Evolutionary conservation across 1,140 invertebrate genomes (phyloP).

Genomic region (Heliothis subflexa): DNA sequence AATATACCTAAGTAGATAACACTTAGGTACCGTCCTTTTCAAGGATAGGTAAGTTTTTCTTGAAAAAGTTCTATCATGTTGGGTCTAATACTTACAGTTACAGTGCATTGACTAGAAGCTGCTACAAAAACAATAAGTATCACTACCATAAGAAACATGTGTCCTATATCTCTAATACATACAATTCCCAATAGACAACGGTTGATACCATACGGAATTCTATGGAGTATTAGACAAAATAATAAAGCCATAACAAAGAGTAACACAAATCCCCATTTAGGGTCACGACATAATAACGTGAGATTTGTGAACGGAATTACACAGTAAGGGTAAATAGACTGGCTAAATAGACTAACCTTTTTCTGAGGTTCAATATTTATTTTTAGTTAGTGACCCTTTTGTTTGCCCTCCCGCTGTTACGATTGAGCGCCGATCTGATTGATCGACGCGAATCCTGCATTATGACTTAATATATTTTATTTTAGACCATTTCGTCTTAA

Average conservation of each 20-base stretch:
- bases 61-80: too few species aligned
- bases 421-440: conserved; percentile 28
- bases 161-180: not conserved
- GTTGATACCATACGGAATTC: too few species aligned
- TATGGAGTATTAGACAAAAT: conserved; percentile 5
- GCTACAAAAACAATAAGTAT: too few species aligned
- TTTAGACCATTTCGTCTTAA: not conserved
- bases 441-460: conserved; percentile 14
- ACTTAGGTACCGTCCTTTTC: too few species aligned
- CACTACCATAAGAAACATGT: not conserved
- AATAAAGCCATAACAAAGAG: conserved; percentile 9
- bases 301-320: conserved; percentile 49
- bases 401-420: conserved; percentile 19
- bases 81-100: too few species aligned
- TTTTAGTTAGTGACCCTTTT: conserved; percentile 36
- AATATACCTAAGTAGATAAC: too few species aligned
- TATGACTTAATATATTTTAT: conserved; percentile 11
- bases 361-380: conserved; percentile 43
- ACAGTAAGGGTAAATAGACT: not conserved
- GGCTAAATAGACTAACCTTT: conserved; percentile 38
- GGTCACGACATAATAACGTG: conserved; percentile 30
- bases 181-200: too few species aligned
- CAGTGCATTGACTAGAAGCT: too few species aligned
- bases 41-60: too few species aligned
- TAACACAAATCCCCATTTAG: conserved; percentile 22